Conservation (phyloP, 2,888 invertebrate genomes). For the Xylota segnis region DNA sequence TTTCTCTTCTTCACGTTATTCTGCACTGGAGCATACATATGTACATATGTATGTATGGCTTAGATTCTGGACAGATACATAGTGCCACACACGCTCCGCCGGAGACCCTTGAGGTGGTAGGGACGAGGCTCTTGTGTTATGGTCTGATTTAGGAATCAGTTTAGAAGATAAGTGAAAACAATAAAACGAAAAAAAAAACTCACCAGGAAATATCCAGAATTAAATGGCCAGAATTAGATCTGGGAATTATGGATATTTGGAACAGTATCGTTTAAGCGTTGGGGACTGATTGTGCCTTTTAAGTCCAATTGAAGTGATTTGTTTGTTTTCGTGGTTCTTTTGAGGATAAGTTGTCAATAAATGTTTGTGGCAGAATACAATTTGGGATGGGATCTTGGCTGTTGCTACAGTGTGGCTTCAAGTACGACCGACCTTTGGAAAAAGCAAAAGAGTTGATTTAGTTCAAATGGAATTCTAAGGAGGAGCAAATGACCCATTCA, state of each 20-base stretch:
- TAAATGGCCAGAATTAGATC: slow-evolving; percentile 32
- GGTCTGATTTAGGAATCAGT: slow-evolving; percentile 43
- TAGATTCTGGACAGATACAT: background rate
- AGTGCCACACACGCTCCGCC: no score
- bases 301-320: slow-evolving; percentile 45
- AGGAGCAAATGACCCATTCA: no score
- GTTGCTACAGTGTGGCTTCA: no score
- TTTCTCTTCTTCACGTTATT: slow-evolving; percentile 21
- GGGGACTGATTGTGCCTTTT: slow-evolving; percentile 26
- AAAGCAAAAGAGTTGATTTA: no score
- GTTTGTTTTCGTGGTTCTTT: slow-evolving; percentile 41
- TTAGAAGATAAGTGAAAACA: slow-evolving; percentile 33
- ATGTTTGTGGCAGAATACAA: no score
- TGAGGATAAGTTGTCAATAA: background rate
- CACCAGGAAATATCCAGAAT: slow-evolving; percentile 56
- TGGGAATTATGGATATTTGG: slow-evolving; percentile 33
- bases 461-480: no score
- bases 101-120: background rate
- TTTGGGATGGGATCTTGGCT: no score
- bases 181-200: slow-evolving; percentile 5
- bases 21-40: slow-evolving; percentile 11
- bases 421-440: no score
- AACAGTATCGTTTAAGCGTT: slow-evolving; percentile 9
- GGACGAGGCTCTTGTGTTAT: slow-evolving; percentile 10
- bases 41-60: background rate